Percentiles rank a stretch among this genome's conserved stretches.
phyloP scores from a whole-genome alignment of 1,140 invertebrate genomes.

The Ruditapes philippinarum region DNA sequence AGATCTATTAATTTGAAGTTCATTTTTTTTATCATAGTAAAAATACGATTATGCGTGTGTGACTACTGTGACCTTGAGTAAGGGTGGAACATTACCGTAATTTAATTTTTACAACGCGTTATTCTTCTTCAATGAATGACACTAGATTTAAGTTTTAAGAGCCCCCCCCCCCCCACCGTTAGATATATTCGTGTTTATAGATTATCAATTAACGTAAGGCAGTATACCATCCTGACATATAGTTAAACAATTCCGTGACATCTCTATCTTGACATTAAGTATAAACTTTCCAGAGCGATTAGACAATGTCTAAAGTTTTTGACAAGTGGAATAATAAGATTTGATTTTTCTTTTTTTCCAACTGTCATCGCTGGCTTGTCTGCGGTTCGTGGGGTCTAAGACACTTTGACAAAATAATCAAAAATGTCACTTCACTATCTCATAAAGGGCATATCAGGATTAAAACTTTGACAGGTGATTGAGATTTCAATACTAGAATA shows the following conservation, averaged over 20 bases:
- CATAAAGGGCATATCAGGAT: not conserved
- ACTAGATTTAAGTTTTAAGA: not conserved
- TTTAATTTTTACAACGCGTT: too few species aligned
- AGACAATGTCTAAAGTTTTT: not conserved
- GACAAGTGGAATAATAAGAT: slow-evolving; percentile 35
- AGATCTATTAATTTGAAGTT: too few species aligned
- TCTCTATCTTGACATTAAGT: slow-evolving; percentile 19
- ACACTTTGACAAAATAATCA: not conserved
- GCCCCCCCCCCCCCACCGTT: not conserved
- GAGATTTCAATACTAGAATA: too few species aligned
- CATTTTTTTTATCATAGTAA: too few species aligned
- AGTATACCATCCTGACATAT: slow-evolving; percentile 26
- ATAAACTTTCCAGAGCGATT: slow-evolving; percentile 46
- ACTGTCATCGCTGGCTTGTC: slow-evolving; percentile 5
- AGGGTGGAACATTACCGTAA: too few species aligned
- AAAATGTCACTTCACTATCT: slow-evolving; percentile 1
- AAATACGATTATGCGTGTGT: too few species aligned
- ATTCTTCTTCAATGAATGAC: not conserved
- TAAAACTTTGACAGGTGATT: slow-evolving; percentile 1
- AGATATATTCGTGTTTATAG: not conserved
- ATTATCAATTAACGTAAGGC: slow-evolving; percentile 36
- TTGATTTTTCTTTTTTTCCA: slow-evolving; percentile 15
- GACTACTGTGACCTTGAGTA: too few species aligned
- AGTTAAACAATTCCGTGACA: slow-evolving; percentile 14
- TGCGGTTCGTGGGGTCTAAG: slow-evolving; percentile 15